phyloP scores from a whole-genome alignment of 2,797 vertebrate genomes.

The Petrocephalus schoutedeni region DNA sequence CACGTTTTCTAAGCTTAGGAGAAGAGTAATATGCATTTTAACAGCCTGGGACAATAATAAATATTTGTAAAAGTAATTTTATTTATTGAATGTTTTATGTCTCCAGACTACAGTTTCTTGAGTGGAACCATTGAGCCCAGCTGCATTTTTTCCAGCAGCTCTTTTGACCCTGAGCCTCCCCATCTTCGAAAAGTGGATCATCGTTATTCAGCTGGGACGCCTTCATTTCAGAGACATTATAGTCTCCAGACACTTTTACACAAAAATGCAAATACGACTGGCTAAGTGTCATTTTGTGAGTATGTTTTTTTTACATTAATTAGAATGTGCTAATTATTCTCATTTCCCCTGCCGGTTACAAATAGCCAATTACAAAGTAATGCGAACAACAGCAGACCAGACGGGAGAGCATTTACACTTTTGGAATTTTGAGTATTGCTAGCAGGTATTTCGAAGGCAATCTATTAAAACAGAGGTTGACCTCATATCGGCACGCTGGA shows the following conservation, averaged over 20 bases:
- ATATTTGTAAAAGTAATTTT: background rate
- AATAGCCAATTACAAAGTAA: slow-evolving; percentile 64
- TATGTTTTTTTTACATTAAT: slow-evolving; percentile 55
- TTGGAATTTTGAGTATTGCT: background rate
- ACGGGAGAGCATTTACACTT: background rate
- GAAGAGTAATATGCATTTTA: background rate
- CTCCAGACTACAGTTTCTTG: background rate
- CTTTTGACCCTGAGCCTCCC: background rate
- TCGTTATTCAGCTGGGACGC: slow-evolving; percentile 53
- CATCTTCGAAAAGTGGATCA: slow-evolving; percentile 37
- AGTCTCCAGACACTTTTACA: slow-evolving; percentile 52
- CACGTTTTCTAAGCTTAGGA: background rate
- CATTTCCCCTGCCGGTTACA: slow-evolving; percentile 56
- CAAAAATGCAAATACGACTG: slow-evolving; percentile 53
- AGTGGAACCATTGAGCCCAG: background rate
- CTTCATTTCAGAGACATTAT: slow-evolving; percentile 58
- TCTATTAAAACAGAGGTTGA: background rate
- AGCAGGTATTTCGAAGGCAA: background rate
- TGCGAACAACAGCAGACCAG: slow-evolving; percentile 46
- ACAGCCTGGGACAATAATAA: background rate
- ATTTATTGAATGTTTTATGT: background rate
- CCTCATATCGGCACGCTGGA: background rate
- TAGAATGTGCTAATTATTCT: slow-evolving; percentile 72
- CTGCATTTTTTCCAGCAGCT: background rate
- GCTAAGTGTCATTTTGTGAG: slow-evolving; percentile 56